phyloP scores from a whole-genome alignment of 2,797 vertebrate genomes.

The Podarcis siculus region DNA sequence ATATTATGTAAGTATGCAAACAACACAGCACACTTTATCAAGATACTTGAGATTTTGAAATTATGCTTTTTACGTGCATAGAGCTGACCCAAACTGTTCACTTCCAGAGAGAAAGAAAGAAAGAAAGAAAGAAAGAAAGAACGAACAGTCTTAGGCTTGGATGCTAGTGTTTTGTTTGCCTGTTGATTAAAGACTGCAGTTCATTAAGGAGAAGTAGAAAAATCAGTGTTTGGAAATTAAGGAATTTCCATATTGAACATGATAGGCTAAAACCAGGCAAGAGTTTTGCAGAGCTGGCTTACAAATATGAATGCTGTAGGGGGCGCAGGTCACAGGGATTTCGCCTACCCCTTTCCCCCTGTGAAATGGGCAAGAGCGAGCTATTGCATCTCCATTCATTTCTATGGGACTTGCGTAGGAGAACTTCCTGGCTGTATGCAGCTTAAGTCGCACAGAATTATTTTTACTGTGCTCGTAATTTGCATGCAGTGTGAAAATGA shows the following conservation, averaged over 20 bases:
- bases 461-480: background rate
- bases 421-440: background rate
- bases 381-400: background rate
- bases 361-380: background rate
- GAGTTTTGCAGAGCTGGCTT: background rate
- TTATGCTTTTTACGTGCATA: slow-evolving; percentile 46
- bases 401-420: background rate
- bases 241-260: background rate
- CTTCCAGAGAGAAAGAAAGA: slow-evolving; percentile 46
- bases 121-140: slow-evolving; percentile 19
- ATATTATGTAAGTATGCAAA: slow-evolving; percentile 44
- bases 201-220: background rate
- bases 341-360: background rate
- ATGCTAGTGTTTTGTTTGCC: slow-evolving; percentile 24
- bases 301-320: background rate
- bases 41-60: slow-evolving; percentile 27
- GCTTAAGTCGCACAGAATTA: background rate
- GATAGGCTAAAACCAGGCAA: background rate
- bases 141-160: slow-evolving; percentile 31
- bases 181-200: slow-evolving; percentile 13
- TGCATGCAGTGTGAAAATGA: background rate
- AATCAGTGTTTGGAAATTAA: background rate
- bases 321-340: background rate
- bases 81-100: slow-evolving; percentile 34
- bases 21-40: slow-evolving; percentile 44